Conservation (phyloP, 1,140 invertebrate species). For the Laodelphax striatellus region DNA sequence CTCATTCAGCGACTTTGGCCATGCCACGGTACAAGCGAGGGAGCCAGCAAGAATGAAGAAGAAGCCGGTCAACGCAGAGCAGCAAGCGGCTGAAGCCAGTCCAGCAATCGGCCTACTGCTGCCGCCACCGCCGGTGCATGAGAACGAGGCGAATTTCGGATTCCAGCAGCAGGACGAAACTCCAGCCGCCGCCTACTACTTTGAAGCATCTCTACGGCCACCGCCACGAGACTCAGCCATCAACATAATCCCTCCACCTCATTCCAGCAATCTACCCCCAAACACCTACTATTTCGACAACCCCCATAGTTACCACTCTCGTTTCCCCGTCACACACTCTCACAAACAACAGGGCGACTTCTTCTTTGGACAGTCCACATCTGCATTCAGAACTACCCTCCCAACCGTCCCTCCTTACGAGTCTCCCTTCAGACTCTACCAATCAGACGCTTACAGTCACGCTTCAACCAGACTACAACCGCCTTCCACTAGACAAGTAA, state of each 20-base stretch:
- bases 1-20: constrained; percentile 34
- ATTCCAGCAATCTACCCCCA: constrained; percentile 7
- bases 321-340: neutral
- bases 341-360: neutral
- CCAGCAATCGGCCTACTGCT: neutral
- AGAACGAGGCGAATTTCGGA: neutral
- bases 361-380: neutral
- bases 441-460: neutral
- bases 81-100: constrained; percentile 4
- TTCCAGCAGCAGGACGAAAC: neutral
- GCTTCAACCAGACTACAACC: neutral
- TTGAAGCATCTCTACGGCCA: constrained; percentile 15
- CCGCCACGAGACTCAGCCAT: constrained; percentile 11
- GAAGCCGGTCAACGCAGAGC: neutral
- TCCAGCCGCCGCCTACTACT: constrained; percentile 8
- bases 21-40: constrained; percentile 31
- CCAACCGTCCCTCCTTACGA: neutral
- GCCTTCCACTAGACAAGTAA: neutral
- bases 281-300: constrained; percentile 16
- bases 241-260: constrained; percentile 5
- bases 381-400: neutral
- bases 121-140: neutral
- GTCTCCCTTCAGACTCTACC: neutral
- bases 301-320: neutral
- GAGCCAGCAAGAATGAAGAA: constrained; percentile 16